Evolutionary conservation across 2,113 vertebrate species (phyloP).

Genomic region (Psammodynastes pulverulentus): DNA sequence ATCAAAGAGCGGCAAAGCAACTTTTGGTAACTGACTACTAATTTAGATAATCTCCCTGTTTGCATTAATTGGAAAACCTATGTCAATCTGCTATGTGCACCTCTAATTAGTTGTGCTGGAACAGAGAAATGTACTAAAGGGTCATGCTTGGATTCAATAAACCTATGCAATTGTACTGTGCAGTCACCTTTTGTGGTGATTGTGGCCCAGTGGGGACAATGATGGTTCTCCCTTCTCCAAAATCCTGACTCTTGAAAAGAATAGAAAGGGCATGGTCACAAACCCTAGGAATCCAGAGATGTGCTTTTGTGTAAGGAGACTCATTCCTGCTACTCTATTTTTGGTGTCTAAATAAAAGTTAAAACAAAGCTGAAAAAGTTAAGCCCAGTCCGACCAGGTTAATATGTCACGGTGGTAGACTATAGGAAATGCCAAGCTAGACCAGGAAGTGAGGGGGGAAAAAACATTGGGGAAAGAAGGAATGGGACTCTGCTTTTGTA

Average conservation of each 20-base stretch:
- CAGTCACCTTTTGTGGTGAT: neutral
- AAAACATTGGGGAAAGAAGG: neutral
- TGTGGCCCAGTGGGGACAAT: neutral
- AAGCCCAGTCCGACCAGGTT: neutral
- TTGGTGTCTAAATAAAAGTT: neutral
- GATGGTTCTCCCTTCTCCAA: neutral
- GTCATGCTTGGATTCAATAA: neutral
- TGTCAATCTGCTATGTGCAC: neutral
- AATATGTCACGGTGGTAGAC: neutral
- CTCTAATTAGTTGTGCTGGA: neutral
- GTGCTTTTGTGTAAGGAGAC: neutral
- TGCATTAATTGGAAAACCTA: neutral
- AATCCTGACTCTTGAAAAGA: neutral
- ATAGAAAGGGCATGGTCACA: neutral
- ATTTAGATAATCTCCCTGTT: neutral
- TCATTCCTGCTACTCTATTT: neutral
- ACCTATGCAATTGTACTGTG: neutral
- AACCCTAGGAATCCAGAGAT: neutral
- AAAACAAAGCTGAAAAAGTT: neutral
- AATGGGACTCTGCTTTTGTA: neutral
- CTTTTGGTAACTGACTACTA: neutral
- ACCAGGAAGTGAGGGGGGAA: neutral
- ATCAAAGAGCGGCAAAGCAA: neutral
- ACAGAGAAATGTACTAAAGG: neutral
- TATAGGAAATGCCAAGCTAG: neutral